Evolutionary conservation across 2,113 vertebrate genomes (phyloP).

Genomic region (Abramis brama): DNA sequence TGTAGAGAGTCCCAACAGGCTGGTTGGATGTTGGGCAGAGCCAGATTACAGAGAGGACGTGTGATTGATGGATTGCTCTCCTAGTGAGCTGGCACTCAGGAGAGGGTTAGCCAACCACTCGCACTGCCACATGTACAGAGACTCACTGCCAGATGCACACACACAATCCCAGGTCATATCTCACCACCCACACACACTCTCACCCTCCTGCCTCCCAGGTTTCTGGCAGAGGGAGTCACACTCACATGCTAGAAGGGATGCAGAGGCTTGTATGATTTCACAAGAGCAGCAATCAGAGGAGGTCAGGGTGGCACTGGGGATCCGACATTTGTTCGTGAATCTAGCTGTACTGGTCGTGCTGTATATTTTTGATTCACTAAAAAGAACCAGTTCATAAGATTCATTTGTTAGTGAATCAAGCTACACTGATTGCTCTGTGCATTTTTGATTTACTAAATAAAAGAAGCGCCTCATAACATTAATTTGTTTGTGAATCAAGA

Average conservation of each 20-base stretch:
- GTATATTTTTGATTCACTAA: neutral
- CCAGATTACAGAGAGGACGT: constrained; percentile 44
- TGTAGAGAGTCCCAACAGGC: constrained; percentile 25
- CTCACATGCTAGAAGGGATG: constrained; percentile 17
- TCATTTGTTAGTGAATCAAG: neutral
- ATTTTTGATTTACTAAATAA: neutral
- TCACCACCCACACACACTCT: constrained; percentile 54
- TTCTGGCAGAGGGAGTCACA: constrained; percentile 50
- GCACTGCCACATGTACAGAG: constrained; percentile 58
- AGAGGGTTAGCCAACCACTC: constrained; percentile 66
- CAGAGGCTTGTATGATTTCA: constrained; percentile 58
- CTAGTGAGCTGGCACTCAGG: constrained; percentile 68
- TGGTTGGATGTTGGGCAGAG: constrained; percentile 38
- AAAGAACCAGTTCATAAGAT: neutral
- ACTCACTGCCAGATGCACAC: constrained; percentile 44
- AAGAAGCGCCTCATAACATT: too few species aligned
- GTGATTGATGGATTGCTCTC: constrained; percentile 60
- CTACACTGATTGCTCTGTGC: neutral
- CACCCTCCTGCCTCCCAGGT: constrained; percentile 54
- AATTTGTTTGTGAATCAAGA: neutral
- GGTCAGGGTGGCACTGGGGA: constrained; percentile 63
- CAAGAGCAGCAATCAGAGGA: constrained; percentile 57
- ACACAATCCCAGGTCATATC: constrained; percentile 43
- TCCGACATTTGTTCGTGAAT: constrained; percentile 38
- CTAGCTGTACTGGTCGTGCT: neutral